phyloP scores from a whole-genome alignment of 2,797 vertebrate genomes.

The Acanthopagrus latus region DNA sequence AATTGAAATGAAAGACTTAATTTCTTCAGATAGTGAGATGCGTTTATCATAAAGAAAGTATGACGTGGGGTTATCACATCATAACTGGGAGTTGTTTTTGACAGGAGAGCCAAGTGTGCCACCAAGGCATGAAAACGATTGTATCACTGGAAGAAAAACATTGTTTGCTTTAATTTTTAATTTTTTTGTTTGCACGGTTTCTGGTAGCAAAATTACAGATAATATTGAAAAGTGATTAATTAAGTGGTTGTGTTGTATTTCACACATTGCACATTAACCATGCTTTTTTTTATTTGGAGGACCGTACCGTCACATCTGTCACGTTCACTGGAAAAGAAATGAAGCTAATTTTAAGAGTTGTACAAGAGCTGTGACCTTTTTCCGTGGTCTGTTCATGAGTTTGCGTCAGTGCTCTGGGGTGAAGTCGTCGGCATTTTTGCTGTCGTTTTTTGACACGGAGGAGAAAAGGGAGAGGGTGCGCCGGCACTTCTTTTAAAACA shows the following conservation, averaged over 20 bases:
- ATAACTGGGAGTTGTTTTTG: background rate
- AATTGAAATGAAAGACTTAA: background rate
- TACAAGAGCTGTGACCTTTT: background rate
- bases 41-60: slow-evolving; percentile 2
- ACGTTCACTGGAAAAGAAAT: background rate
- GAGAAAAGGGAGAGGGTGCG: slow-evolving; percentile 69
- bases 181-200: background rate
- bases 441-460: slow-evolving; percentile 37
- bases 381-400: background rate
- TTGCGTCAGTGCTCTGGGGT: background rate
- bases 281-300: background rate
- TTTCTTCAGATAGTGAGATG: background rate
- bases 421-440: slow-evolving; percentile 53
- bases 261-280: background rate
- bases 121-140: background rate
- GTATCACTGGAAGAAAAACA: background rate
- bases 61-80: background rate
- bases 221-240: background rate
- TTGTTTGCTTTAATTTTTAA: background rate
- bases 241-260: background rate
- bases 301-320: background rate
- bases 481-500: slow-evolving; percentile 59
- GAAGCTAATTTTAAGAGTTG: background rate
- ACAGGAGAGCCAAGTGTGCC: background rate
- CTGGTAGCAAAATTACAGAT: background rate